Base-by-base conservation (phyloP, 2,888 invertebrate genomes). In the Dendrolimus houi region DNA sequence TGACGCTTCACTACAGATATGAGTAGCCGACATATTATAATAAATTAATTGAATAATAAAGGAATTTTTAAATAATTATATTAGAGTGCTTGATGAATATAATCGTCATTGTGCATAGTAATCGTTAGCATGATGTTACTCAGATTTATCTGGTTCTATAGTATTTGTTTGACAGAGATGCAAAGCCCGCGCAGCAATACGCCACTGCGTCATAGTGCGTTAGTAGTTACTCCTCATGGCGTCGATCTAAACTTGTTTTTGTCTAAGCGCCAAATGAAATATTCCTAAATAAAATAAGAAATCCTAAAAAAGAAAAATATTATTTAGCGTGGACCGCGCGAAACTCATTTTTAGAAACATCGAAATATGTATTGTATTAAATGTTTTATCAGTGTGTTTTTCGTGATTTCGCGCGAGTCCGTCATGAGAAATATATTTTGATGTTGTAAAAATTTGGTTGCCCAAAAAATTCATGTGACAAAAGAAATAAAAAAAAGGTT, bases 41-140 rank as follows among this genome's bases (percentile, higher is more conserved):
- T 29, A 29, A 6, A 81, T 80, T 79, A 80, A 84, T 78, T 77
- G 79, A 80, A 79, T 85, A 85, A 83, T 77, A 74, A 75, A 75
- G 68, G 69, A 79, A 81, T 75, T 72, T 72, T 79, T 79, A 72
- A 67, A 82, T 88, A 87, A 81, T 78, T 83, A 82, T 79, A 72
- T 87, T 88, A 87, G 87, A 80, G 77, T 76, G 90, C 89, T 89
- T 90, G 83, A 87, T 88, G 82, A 87, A 83, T 88, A 86, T 89
- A 86, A 82, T 83, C 79, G 87, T 89, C 87, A 87, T 86, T 87
- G 89, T 90, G 89, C 87, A 87, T 89, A 88, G 89, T 83, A 79
- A 83, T 81, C 78, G 83, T 85, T 86, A 86, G 87, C 85, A 80
- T 82, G 83, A 81, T 83, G 82, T 84, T 83, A 84, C 83, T 82